Base-by-base conservation (phyloP, 1,140 invertebrate species). In the Trichoplusia ni region DNA sequence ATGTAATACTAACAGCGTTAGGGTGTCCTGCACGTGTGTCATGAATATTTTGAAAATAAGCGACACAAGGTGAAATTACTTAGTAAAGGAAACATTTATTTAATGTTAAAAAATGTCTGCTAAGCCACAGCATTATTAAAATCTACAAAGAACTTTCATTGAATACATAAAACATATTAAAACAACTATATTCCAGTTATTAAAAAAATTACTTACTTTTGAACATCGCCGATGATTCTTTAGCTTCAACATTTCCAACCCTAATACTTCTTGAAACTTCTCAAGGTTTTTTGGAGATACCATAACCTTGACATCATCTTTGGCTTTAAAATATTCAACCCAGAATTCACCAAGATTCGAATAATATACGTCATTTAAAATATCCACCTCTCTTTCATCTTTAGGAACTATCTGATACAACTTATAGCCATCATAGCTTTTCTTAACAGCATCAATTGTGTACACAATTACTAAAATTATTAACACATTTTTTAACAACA, bases 351-450 rank as follows among this genome's bases (percentile, higher is more conserved):
- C 77, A n/a, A 86, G 13, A 7, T 73, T 64, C 40, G 65, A 58
- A 0, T 13, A 58, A 54, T 77, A 56, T 5, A 86, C 33, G 14
- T 63, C 47, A 38, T 72, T 51, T 6, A 90, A 51, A 11, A 72
- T 29, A 35, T 67, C 44, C 13, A 86, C 51, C 59, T 83, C 69
- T 37, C 87, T 64, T 0, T 80, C 42, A 2, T 80, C 84, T 23
- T 74, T 81, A 4, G 92, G 92, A 1, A 75, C 67, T 0, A 92
- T 71, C 69, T 91, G 81, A 38, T 89, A 92, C 0, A 93, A 86
- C 70, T 90, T 90, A 47, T 91, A 92, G 3, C 92, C 90, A 19
- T 91, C 73, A 62, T 85, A 93, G 4, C 35, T 84, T 67, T 77
- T 76, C 37, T 73, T 78, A 27, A 63, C 64, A 16, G 69, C 71